phyloP scores from a whole-genome alignment of 1,140 invertebrate species.

The Calephelis nemesis region DNA sequence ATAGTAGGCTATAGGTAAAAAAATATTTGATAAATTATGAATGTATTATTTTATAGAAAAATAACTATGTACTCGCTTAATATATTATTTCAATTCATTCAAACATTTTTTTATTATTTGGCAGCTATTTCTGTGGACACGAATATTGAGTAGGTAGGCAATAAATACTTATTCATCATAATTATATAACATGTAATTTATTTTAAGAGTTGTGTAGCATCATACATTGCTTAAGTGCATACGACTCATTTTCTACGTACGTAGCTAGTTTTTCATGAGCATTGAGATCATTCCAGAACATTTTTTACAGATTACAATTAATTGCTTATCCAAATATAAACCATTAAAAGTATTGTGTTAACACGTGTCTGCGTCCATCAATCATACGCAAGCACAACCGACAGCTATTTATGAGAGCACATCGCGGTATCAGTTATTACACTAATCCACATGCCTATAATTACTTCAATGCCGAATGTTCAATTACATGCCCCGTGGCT shows the following conservation, averaged over 20 bases:
- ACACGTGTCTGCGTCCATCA: slow-evolving; percentile 7
- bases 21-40: no score
- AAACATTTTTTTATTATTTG: slow-evolving; percentile 65
- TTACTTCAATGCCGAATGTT: neutral
- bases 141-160: slow-evolving; percentile 56
- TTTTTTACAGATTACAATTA: slow-evolving; percentile 3
- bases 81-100: slow-evolving; percentile 42
- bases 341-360: neutral
- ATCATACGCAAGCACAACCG: slow-evolving; percentile 18
- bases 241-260: slow-evolving; percentile 28
- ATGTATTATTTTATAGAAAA: neutral
- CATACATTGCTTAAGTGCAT: slow-evolving; percentile 39
- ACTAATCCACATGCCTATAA: neutral
- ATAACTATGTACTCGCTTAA: slow-evolving; percentile 37
- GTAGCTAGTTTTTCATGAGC: slow-evolving; percentile 25
- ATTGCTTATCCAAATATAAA: slow-evolving; percentile 7
- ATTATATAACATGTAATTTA: slow-evolving; percentile 46
- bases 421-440: neutral
- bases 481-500: neutral
- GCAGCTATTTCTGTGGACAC: slow-evolving; percentile 63
- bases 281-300: slow-evolving; percentile 8
- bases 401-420: neutral
- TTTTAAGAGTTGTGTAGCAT: slow-evolving; percentile 41
- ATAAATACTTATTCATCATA: slow-evolving; percentile 52
- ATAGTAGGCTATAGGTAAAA: no score